Base-by-base conservation (phyloP, 2,113 vertebrate genomes). In the Barnardius zonarius region DNA sequence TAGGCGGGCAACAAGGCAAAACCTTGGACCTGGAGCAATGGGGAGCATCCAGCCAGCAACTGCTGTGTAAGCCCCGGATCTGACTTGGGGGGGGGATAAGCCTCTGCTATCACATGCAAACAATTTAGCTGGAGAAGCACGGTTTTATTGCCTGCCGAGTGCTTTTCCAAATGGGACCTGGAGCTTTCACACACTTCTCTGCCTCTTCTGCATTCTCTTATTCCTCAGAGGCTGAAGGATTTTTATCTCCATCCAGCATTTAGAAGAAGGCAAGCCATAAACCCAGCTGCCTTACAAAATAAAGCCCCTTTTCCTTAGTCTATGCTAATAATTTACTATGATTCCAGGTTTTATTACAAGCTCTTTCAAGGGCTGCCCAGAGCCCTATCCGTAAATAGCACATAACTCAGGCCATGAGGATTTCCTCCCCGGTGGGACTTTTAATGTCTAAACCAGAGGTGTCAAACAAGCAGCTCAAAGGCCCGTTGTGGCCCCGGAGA, bases 391-490 rank as follows among this genome's bases (percentile, higher is more conserved):
- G 62, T 92, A 82, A 95, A 85, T 49, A 64, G 74, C 91, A 16
- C 95, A 73, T 64, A 87, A 64, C 89, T 89, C 94, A n/a, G 86
- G 88, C 95, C 89, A 19, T 79, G 89, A 95, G 95, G 91, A 95
- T 96, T 97, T 96, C 94, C 96, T 96, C 90, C 87, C 94, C 46
- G 13, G 81, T 59, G 96, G 90, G 95, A 86, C 31, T 41, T 79
- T 66, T 93, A 86, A 97, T 97, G 94, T 77, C 12, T 78, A 96
- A 94, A 96, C 84, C 95, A 96, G 95, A 97, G 95, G 96, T 96
- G 96, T 93, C 90, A 86, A 95, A 92, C 41, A 7, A 66, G 96
- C 93, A 86, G 90, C 96, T 96, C 93, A 88, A 77, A 95, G 94
- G 62, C 87, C 89, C 63, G 59, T 30, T 69, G 78, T 30, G 70